phyloP scores from a whole-genome alignment of 2,113 vertebrate species.

The Zosterops hypoxanthus region DNA sequence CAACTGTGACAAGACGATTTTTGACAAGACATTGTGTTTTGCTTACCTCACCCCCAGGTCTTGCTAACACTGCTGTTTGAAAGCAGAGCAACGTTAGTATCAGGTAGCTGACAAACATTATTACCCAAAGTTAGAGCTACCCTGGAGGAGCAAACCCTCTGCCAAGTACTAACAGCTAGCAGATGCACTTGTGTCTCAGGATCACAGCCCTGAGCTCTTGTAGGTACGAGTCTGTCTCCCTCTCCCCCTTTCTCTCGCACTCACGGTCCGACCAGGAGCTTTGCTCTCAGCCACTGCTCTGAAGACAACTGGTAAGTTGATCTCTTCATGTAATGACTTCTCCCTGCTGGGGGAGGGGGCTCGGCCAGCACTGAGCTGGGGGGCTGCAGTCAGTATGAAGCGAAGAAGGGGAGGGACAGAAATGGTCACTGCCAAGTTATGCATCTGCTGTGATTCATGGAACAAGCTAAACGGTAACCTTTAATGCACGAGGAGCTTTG shows the following conservation, averaged over 20 bases:
- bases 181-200: conserved; percentile 77
- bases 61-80: conserved; percentile 81
- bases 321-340: conserved; percentile 83
- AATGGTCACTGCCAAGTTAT: conserved; percentile 73
- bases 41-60: conserved; percentile 89
- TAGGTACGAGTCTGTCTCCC: conserved; percentile 49
- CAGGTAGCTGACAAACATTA: conserved; percentile 83
- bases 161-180: conserved; percentile 79
- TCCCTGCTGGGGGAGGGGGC: conserved; percentile 79
- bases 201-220: conserved; percentile 59
- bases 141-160: conserved; percentile 72
- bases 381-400: conserved; percentile 72
- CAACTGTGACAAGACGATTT: conserved; percentile 31
- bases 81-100: conserved; percentile 82
- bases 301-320: conserved; percentile 88
- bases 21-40: conserved; percentile 60
- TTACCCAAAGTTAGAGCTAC: conserved; percentile 73
- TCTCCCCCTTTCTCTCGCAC: conserved; percentile 21
- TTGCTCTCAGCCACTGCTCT: conserved; percentile 77
- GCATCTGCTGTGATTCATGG: conserved; percentile 80
- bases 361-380: conserved; percentile 73
- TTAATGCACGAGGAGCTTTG: conserved; percentile 40
- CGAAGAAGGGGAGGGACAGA: conserved; percentile 74
- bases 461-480: conserved; percentile 70
- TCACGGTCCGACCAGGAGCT: conserved; percentile 66